Conservation (phyloP, 2,797 vertebrate genomes). For the Arctocebus calabarensis region DNA sequence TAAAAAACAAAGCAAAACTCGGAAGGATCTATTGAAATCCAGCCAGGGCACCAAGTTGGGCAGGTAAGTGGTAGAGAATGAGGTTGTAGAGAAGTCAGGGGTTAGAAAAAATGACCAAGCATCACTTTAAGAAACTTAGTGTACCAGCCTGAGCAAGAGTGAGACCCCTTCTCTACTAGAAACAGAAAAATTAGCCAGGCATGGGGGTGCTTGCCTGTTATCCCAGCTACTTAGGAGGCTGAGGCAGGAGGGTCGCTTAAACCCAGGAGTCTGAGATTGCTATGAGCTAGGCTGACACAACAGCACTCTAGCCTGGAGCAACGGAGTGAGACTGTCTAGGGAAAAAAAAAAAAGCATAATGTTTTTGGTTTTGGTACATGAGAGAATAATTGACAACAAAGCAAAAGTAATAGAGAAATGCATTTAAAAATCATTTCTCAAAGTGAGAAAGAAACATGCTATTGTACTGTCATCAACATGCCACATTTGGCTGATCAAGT, state of each 20-base stretch:
- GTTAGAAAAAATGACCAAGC: background rate
- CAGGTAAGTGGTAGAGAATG: background rate
- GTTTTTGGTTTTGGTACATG: background rate
- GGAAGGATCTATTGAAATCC: background rate
- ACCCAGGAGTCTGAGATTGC: too few species aligned
- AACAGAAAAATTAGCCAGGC: too few species aligned
- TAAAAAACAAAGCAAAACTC: background rate
- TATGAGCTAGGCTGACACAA: too few species aligned
- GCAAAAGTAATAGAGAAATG: slow-evolving; percentile 27
- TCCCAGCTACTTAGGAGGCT: too few species aligned
- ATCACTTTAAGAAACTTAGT: slow-evolving; percentile 34
- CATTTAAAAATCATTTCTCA: background rate
- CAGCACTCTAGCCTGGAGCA: too few species aligned
- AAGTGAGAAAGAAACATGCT: slow-evolving; percentile 8
- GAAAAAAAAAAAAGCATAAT: too few species aligned
- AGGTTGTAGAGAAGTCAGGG: background rate
- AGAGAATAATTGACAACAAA: background rate
- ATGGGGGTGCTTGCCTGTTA: too few species aligned
- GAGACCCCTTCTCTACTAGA: too few species aligned
- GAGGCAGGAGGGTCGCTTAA: too few species aligned
- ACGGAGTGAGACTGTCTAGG: background rate
- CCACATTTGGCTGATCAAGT: background rate
- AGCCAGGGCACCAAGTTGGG: background rate
- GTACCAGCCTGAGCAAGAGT: too few species aligned
- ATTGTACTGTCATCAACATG: background rate